These are phyloP conservation scores for Synergus gifuensis DNA, from an alignment of 2,888 invertebrate genomes.

Conservation along the genomic window DNA sequence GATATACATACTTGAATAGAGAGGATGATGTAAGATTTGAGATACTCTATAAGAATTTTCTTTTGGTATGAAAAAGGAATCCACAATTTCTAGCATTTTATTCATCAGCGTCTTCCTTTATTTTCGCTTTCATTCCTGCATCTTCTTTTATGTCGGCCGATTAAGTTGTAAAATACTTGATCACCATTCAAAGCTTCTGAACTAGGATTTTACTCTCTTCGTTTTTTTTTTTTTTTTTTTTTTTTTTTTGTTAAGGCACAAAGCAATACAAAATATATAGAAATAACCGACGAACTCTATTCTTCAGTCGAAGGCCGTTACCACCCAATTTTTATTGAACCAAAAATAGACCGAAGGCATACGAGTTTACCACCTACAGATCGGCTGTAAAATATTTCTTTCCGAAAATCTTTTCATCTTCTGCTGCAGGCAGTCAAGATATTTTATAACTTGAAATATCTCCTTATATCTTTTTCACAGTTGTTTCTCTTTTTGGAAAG, in stretches of 20 bases:
- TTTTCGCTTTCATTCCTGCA: slow-evolving; percentile 14
- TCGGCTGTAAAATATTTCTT: slow-evolving; percentile 10
- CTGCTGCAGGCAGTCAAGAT: neutral
- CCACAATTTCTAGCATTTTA: neutral
- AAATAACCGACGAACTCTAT: slow-evolving; percentile 12
- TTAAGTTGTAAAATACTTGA: slow-evolving; percentile 38
- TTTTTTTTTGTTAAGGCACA: no score
- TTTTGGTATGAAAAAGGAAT: neutral
- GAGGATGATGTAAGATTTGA: neutral
- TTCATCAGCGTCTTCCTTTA: neutral
- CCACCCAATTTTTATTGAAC: slow-evolving; percentile 17
- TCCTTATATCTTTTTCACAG: neutral
- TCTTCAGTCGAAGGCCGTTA: slow-evolving; percentile 5
- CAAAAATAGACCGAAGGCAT: slow-evolving; percentile 5
- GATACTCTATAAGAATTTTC: neutral
- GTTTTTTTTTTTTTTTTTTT: neutral
- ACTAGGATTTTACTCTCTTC: slow-evolving; percentile 14
- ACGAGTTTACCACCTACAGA: slow-evolving; percentile 28
- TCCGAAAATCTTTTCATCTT: slow-evolving; percentile 13
- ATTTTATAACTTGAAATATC: slow-evolving; percentile 25
- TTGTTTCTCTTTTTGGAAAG: neutral
- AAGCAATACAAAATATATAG: slow-evolving; percentile 8
- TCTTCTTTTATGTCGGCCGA: slow-evolving; percentile 15
- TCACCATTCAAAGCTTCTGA: slow-evolving; percentile 28
- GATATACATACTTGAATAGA: neutral